Base-by-base conservation (phyloP, 2,113 vertebrate species). In the Cricetomys ansorgei region DNA sequence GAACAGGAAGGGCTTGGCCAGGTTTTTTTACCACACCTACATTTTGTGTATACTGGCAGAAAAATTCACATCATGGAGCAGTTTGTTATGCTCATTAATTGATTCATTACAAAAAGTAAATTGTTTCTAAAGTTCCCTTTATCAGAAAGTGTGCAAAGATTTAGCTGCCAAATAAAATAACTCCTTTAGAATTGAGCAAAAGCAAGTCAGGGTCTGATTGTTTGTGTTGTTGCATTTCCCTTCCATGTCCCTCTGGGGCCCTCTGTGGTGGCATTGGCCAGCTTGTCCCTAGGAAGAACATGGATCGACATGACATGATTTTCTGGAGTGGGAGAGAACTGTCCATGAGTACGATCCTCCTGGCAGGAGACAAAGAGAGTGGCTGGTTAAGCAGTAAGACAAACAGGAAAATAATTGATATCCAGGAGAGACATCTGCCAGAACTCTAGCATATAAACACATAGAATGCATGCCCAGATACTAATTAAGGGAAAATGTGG, bases 1-100 rank as follows among this genome's bases (percentile, higher is more conserved):
- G 27, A 13, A 45, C 15, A 4, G 79, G 19, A 76, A 31, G 73
- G 70, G 12, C 53, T 48, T 89, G 90, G 90, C 72, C 37, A 13
- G 57, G n/a, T 2, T 40, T 90, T 40, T 90, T 45, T 59, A 31
- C 90, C 83, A 96, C 94, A 96, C 75, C 92, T 96, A 93, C 79
- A 29, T 92, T 75, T 73, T 95, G 93, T 93, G 9, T 95, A 57
- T 37, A 34, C 95, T 95, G 96, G 97, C 97, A 94, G 91, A 69
- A 96, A 80, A 90, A 77, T 21, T 89, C 79, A 91, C 88, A 73
- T 53, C 0, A 0, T 3, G 2, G 57, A 62, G 13, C 67, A 92
- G 93, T 95, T 90, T 75, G 70, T 94, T 85, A 31, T 81, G 94
- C 87, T 95, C 64, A 40, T 91, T 94, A 92, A 95, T 45, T 77